Conservation (phyloP, 1,140 invertebrate species). For the Vanessa atalanta region DNA sequence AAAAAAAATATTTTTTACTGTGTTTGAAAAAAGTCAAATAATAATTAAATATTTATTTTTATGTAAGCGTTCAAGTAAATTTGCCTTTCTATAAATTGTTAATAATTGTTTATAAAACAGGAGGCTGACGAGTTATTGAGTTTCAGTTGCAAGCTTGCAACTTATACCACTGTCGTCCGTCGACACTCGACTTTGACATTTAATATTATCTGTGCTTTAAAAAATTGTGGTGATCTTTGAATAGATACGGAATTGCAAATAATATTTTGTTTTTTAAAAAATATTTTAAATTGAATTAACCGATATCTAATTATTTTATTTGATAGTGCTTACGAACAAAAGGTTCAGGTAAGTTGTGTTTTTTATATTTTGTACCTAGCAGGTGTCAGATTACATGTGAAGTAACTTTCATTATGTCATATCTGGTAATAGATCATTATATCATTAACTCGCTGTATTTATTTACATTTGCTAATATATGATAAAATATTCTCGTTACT, state of each 20-base stretch:
- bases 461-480: constrained; percentile 15
- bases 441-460: constrained; percentile 35
- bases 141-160: too few relatives aligned
- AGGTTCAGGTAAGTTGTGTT: not conserved
- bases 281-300: not conserved
- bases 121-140: too few relatives aligned
- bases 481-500: not conserved
- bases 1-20: too few relatives aligned
- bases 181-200: not conserved
- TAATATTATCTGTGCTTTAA: not conserved
- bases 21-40: too few relatives aligned
- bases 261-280: constrained; percentile 2
- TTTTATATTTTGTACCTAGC: constrained; percentile 17
- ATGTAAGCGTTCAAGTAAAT: too few relatives aligned
- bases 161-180: not conserved
- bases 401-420: constrained; percentile 79
- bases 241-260: constrained; percentile 6
- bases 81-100: too few relatives aligned
- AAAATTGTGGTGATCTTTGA: constrained; percentile 7
- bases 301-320: not conserved
- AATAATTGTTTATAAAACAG: too few relatives aligned
- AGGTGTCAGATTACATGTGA: constrained; percentile 73
- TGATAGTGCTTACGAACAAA: not conserved
- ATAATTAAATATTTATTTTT: too few relatives aligned
- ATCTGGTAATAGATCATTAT: constrained; percentile 69